These are phyloP conservation scores for Gymnocheta viridis DNA, from an alignment of 2,888 invertebrate species.

Conservation along the genomic window DNA sequence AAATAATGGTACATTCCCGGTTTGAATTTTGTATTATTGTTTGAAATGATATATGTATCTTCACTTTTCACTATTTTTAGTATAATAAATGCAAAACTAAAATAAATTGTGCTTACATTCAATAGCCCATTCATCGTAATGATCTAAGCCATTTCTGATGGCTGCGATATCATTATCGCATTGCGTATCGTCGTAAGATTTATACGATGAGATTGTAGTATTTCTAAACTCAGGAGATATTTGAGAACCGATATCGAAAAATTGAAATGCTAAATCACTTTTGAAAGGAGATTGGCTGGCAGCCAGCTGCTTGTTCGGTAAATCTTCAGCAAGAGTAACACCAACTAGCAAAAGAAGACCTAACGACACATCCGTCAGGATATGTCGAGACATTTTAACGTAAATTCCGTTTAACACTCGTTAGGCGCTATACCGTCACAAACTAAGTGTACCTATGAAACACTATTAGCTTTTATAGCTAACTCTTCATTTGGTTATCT, in stretches of 20 bases:
- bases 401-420: constrained; percentile 48
- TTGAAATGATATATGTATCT: too few species aligned
- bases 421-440: constrained; percentile 60
- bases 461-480: constrained; percentile 73
- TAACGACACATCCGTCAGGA: constrained; percentile 69
- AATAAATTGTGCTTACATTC: constrained; percentile 76
- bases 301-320: constrained; percentile 53
- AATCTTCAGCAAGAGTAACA: constrained; percentile 65
- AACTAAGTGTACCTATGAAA: constrained; percentile 67
- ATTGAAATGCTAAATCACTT: constrained; percentile 76
- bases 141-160: constrained; percentile 74
- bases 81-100: neutral
- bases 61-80: neutral
- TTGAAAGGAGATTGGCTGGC: constrained; percentile 70
- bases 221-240: constrained; percentile 47
- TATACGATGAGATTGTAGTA: constrained; percentile 40
- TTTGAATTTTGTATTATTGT: too few species aligned
- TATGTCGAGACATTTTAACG: constrained; percentile 68
- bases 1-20: too few species aligned
- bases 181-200: constrained; percentile 68
- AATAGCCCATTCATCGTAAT: constrained; percentile 79
- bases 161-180: constrained; percentile 75
- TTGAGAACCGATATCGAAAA: constrained; percentile 74
- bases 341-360: constrained; percentile 67
- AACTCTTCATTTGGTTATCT: constrained; percentile 54